Conservation (phyloP, 2,797 vertebrate species). For the Hoplostethus mediterraneus region DNA sequence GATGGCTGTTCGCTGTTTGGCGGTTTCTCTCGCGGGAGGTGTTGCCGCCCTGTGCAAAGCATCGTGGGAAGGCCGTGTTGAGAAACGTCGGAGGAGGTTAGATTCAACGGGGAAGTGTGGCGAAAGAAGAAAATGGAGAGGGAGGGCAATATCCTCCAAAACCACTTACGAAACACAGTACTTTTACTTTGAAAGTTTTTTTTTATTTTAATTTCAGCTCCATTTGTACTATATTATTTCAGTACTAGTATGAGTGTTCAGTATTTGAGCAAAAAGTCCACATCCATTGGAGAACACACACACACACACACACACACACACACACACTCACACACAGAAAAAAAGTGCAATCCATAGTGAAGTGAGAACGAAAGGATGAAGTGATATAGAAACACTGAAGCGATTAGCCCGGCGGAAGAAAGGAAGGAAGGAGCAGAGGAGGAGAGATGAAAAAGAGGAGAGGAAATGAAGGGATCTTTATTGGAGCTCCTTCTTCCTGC, state of each 20-base stretch:
- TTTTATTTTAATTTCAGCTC: no score
- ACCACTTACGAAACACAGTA: no score
- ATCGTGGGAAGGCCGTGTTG: conserved; percentile 66
- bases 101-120: conserved; percentile 83
- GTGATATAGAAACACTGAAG: not conserved
- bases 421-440: conserved; percentile 83
- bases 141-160: no score
- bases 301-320: conserved; percentile 5
- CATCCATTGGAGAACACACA: not conserved
- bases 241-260: no score
- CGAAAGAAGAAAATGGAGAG: conserved; percentile 39
- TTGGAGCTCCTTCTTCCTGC: conserved; percentile 59
- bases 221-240: no score
- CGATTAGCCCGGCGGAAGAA: conserved; percentile 65
- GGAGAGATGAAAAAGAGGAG: conserved; percentile 70
- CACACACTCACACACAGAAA: not conserved
- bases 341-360: no score
- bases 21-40: conserved; percentile 80
- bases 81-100: conserved; percentile 76
- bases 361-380: not conserved
- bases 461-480: conserved; percentile 83
- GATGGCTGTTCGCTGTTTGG: conserved; percentile 90
- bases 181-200: no score
- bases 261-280: no score
- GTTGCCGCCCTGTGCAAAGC: conserved; percentile 76